These are phyloP conservation scores for Aphaenogaster ashmeadi DNA, from an alignment of 1,140 invertebrate genomes.

Conservation along the genomic window DNA sequence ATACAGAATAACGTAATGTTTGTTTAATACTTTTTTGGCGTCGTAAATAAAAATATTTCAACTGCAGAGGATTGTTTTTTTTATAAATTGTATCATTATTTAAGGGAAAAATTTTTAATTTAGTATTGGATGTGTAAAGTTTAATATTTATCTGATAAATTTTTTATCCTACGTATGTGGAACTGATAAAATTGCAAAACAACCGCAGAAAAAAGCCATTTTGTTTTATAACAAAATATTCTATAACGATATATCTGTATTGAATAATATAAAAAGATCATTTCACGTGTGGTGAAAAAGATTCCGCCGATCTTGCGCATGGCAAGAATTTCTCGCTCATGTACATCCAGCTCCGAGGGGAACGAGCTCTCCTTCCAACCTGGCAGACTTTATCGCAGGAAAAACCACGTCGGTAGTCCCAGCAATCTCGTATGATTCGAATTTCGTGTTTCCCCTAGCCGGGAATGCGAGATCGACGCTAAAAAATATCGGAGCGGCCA, in stretches of 20 bases:
- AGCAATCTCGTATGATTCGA: constrained; percentile 29
- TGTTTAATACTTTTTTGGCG: neutral
- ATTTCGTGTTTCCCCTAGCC: constrained; percentile 18
- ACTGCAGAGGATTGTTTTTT: neutral
- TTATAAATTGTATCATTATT: constrained; percentile 8
- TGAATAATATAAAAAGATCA: neutral
- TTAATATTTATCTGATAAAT: neutral
- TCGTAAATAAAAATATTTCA: constrained; percentile 19
- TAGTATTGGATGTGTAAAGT: neutral
- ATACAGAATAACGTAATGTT: neutral
- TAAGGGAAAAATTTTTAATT: neutral
- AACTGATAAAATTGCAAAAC: constrained; percentile 25
- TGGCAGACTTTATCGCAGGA: neutral
- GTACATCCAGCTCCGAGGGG: neutral
- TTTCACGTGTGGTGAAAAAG: neutral
- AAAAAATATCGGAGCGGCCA: constrained; percentile 52
- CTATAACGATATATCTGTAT: neutral
- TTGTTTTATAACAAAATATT: neutral
- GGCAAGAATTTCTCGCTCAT: neutral
- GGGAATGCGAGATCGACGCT: constrained; percentile 26
- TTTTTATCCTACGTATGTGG: neutral
- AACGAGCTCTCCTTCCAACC: neutral
- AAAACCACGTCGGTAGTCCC: constrained; percentile 9
- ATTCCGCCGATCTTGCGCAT: neutral
- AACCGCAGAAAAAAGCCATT: neutral